Evolutionary conservation across 2,797 vertebrate genomes (phyloP), one percentile per base, ranked within the genome.

Genomic region (Sternotherus odoratus): DNA sequence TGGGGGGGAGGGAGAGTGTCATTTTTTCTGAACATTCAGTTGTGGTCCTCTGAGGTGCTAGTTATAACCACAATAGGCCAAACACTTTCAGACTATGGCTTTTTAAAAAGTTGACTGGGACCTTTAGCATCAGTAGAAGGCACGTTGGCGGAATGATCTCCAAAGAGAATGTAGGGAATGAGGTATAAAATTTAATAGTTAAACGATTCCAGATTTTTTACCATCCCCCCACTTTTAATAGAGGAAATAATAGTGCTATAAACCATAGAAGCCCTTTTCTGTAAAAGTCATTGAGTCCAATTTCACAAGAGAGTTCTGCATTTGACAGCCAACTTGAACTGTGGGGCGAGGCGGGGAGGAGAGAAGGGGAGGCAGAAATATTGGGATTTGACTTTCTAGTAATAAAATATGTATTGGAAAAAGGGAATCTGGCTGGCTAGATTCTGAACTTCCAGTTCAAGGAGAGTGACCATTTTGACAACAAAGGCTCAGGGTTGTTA

Each of bases 211-310:
- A 88, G 66, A 33, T 60, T 92, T 93, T 79, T 33, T n/a, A 80
- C 56, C 91, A 16, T 78, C 54, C 28, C 54, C 54, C 43, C 26
- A 66, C 82, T 74, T 86, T 84, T 92, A 77, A 84, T 74, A 90
- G 91, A 91, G 81, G 72, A 94, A 93, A 74, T n/a, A 90, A 82
- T 83, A 50, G n/a, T 46, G 39, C 91, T 94, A 77, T 85, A 87
- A 92, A 66, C 11, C 79, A 88, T 26, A 91, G 63, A 89, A 85
- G 51, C 28, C 72, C 57, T 84, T 91, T 88, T 88, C 74, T 96
- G 77, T 84, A 85, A 83, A 93, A 92, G 54, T 77, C 57, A 86
- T 92, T 80, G 48, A 83, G 30, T 77, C 74, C n/a, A 24, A 85
- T 94, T 83, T 88, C 69, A 82, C 15, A 49, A 88, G 75, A 50